Percentiles rank a stretch among this genome's conserved stretches.
Conservation (phyloP, 2,113 vertebrate genomes). For the Hemibagrus wyckioides region DNA sequence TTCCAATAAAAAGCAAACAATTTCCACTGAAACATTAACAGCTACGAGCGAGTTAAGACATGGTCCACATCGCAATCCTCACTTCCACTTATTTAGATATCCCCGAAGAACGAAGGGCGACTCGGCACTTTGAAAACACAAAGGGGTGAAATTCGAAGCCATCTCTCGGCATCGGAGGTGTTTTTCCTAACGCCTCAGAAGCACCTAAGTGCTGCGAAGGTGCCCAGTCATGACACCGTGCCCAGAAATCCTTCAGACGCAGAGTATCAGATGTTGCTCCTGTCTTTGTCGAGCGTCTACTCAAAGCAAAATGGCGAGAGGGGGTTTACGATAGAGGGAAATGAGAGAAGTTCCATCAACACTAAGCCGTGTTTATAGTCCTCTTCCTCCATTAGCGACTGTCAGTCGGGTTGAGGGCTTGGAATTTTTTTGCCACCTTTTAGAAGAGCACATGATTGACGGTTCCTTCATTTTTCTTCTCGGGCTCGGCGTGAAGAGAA, state of each 20-base stretch:
- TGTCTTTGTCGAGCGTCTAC: constrained; percentile 36
- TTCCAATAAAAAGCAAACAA: neutral
- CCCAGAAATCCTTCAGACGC: constrained; percentile 23
- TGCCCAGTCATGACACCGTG: constrained; percentile 55
- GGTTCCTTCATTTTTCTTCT: constrained; percentile 56
- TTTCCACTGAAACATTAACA: constrained; percentile 11
- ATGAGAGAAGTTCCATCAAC: constrained; percentile 59
- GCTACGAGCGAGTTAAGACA: neutral
- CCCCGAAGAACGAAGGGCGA: neutral
- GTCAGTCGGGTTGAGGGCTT: constrained; percentile 36
- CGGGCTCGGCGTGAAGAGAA: constrained; percentile 35
- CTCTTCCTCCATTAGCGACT: constrained; percentile 43
- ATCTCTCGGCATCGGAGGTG: constrained; percentile 60
- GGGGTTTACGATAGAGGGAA: constrained; percentile 53
- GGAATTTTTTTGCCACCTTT: constrained; percentile 5
- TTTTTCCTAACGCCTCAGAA: constrained; percentile 66
- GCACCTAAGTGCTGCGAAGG: constrained; percentile 45
- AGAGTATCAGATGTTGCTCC: constrained; percentile 44
- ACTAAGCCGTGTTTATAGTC: constrained; percentile 58
- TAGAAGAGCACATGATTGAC: constrained; percentile 50
- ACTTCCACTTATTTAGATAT: neutral
- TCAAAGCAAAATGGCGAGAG: constrained; percentile 60
- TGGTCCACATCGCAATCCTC: neutral
- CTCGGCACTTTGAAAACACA: constrained; percentile 37
- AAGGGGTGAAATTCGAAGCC: constrained; percentile 48